Percentiles rank a stretch among this genome's conserved stretches.
Evolutionary conservation across 2,113 vertebrate species (phyloP).

Genomic region (Gobio gobio): DNA sequence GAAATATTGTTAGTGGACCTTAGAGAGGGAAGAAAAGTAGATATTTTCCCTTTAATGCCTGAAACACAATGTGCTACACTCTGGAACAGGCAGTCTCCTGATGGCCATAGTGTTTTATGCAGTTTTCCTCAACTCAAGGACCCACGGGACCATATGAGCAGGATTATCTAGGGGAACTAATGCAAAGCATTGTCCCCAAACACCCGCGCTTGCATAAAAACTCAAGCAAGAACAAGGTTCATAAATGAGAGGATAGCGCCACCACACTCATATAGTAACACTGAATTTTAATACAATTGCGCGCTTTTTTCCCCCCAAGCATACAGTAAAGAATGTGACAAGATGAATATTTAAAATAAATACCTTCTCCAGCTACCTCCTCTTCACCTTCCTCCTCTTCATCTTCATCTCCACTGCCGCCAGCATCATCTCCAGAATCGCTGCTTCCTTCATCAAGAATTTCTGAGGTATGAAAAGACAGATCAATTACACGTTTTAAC

Average conservation of each 20-base stretch:
- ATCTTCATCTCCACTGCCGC: slow-evolving; percentile 86
- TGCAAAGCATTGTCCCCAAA: slow-evolving; percentile 15
- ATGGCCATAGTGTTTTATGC: neutral
- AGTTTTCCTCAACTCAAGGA: neutral
- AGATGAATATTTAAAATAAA: neutral
- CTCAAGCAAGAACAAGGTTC: neutral
- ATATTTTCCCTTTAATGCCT: neutral
- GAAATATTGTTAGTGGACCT: neutral
- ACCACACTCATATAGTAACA: neutral
- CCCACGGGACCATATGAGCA: neutral
- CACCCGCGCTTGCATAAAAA: neutral
- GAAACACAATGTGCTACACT: slow-evolving; percentile 19
- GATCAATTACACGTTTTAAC: neutral
- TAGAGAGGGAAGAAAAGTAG: neutral
- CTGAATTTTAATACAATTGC: neutral
- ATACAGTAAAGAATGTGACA: neutral
- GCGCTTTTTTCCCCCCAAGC: neutral
- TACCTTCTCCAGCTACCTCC: slow-evolving; percentile 70
- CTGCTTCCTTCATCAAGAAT: slow-evolving; percentile 97
- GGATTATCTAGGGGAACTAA: slow-evolving; percentile 17
- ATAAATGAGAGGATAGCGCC: neutral
- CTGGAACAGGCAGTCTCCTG: slow-evolving; percentile 29
- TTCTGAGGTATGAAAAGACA: slow-evolving; percentile 72
- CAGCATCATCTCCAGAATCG: slow-evolving; percentile 88
- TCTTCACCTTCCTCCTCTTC: slow-evolving; percentile 80